phyloP scores from a whole-genome alignment of 2,113 vertebrate genomes.

The Hypanus sabinus region DNA sequence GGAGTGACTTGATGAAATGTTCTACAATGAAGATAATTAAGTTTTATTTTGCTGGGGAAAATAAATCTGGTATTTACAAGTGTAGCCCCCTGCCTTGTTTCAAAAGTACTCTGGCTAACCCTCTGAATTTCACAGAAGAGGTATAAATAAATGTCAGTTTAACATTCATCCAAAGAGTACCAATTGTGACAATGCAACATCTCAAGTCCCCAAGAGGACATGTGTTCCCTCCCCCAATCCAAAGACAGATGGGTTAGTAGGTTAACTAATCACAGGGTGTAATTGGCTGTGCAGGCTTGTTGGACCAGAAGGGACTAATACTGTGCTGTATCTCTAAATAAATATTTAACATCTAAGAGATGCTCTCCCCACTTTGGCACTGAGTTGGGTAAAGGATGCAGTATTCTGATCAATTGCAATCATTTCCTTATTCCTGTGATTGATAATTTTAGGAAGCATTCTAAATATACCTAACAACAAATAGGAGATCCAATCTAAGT shows the following conservation, averaged over 20 bases:
- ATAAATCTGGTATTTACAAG: neutral
- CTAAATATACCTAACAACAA: neutral
- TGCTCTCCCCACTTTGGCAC: neutral
- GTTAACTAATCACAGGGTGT: too few relatives aligned
- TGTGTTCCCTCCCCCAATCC: too few relatives aligned
- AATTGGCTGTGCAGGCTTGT: too few relatives aligned
- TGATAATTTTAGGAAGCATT: neutral
- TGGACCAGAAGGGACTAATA: too few relatives aligned
- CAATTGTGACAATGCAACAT: neutral
- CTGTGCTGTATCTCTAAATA: too few relatives aligned
- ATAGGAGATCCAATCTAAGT: neutral
- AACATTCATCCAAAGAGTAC: neutral
- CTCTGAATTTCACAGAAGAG: neutral
- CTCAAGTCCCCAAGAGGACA: neutral
- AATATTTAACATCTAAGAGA: neutral
- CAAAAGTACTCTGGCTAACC: neutral
- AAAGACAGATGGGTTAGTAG: too few relatives aligned
- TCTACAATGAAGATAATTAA: neutral
- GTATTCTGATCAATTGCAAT: neutral
- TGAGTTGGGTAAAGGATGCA: neutral
- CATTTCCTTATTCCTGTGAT: neutral
- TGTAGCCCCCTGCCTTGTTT: neutral
- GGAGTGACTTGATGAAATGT: neutral
- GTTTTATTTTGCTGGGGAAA: neutral
- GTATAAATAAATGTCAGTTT: neutral